Evolutionary conservation across 2,113 vertebrate species (phyloP), one percentile per base, ranked within the genome.

Genomic region (Corythoichthys haematopterus): DNA sequence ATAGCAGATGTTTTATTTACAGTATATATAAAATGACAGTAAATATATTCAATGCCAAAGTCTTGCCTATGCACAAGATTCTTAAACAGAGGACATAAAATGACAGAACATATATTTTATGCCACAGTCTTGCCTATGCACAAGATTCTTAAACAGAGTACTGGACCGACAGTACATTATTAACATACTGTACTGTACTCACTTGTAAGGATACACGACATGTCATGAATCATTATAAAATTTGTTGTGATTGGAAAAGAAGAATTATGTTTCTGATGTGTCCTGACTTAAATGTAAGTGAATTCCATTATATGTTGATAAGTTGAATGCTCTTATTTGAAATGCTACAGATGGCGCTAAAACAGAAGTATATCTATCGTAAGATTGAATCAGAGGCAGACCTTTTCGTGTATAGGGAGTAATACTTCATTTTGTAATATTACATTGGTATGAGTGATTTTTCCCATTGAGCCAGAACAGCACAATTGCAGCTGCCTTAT

Each of bases 381-480:
- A 68, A 69, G 38, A 62, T 52, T 72, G 51, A 77, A 70, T 74
- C 46, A 33, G 11, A 78, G 55, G 59, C 57, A 38, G 57, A 70
- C 69, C 56, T 68, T 62, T 75, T 70, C 64, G 56, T 52, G 8
- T n/a, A 79, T 63, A 64, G 14, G 63, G 71, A 65, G 69, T 20
- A 52, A 57, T 33, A 68, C 62, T 69, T 40, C 74, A 79, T 82
- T 82, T 79, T 83, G 28, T 74, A 55, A 75, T 69, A 72, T 75
- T 64, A 58, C 11, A 76, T 65, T n/a, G 14, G 20, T 74, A 48
- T 78, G 65, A 57, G 61, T 69, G 53, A 67, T 70, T 45, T 82
- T 83, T 82, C 55, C 71, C 15, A 76, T 81, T 77, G 84, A 91
- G 86, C 87, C 85, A 85, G 80, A 82, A 51, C 78, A 89, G 84